These are phyloP conservation scores for Fabriciana adippe DNA, from an alignment of 2,888 invertebrate species.

Conservation along the genomic window DNA sequence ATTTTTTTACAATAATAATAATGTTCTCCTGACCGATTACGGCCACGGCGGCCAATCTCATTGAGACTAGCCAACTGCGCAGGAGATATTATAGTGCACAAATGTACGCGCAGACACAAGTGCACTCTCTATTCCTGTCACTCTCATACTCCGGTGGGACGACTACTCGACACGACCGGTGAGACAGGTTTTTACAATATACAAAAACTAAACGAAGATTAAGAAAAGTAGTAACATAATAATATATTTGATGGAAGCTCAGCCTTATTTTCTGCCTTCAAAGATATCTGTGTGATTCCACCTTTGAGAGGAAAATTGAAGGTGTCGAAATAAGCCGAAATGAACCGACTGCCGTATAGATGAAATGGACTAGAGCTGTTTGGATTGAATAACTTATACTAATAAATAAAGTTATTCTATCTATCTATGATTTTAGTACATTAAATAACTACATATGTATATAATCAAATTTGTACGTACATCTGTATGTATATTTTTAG, in stretches of 20 bases:
- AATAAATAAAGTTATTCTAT: neutral
- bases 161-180: no score
- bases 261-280: conserved; percentile 43
- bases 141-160: no score
- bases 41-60: no score
- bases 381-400: conserved; percentile 20
- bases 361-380: conserved; percentile 12
- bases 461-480: neutral
- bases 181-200: no score
- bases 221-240: neutral
- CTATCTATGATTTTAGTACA: no score
- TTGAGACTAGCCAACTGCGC: no score
- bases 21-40: no score
- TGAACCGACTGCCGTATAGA: conserved; percentile 26
- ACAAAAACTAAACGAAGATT: neutral
- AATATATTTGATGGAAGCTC: conserved; percentile 1
- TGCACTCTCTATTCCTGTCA: no score
- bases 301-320: conserved; percentile 61
- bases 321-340: conserved; percentile 42
- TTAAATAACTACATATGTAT: neutral
- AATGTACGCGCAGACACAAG: no score
- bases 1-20: neutral
- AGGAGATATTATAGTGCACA: no score
- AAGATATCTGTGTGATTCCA: conserved; percentile 62
- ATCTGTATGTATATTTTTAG: no score